Evolutionary conservation across 2,797 vertebrate species (phyloP).

Genomic region (Manis crassicaudata): DNA sequence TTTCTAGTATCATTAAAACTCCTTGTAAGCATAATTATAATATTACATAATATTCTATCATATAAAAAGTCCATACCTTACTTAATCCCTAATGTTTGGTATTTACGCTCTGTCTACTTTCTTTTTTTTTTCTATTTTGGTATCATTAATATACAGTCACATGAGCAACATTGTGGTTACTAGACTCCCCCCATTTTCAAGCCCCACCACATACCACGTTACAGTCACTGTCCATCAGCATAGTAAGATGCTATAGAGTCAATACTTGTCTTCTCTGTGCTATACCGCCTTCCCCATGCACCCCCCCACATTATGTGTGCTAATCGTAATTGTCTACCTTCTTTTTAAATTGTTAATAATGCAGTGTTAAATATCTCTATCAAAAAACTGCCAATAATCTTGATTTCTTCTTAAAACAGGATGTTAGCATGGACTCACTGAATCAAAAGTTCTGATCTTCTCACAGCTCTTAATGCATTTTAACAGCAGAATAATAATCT

Average conservation of each 20-base stretch:
- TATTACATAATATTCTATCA: not conserved
- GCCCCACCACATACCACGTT: too few relatives aligned
- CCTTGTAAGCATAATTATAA: slow-evolving; percentile 1
- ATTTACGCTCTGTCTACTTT: not conserved
- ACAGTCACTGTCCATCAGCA: too few relatives aligned
- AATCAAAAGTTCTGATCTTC: not conserved
- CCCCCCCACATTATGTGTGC: too few relatives aligned
- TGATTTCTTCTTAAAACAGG: slow-evolving; percentile 18
- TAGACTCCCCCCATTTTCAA: too few relatives aligned
- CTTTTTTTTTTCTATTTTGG: not conserved
- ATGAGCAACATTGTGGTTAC: too few relatives aligned
- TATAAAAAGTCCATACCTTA: not conserved
- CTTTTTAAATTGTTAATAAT: slow-evolving; percentile 23
- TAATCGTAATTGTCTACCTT: not conserved
- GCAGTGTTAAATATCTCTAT: not conserved
- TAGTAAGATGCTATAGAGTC: too few relatives aligned
- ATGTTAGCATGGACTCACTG: not conserved
- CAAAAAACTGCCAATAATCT: not conserved
- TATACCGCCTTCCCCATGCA: too few relatives aligned
- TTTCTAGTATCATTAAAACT: slow-evolving; percentile 36
- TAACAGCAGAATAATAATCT: not conserved
- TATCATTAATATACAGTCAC: too few relatives aligned
- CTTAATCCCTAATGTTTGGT: not conserved
- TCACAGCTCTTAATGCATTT: not conserved
- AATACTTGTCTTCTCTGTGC: too few relatives aligned